Evolutionary conservation across 2,113 vertebrate genomes (phyloP), one percentile per base, ranked within the genome.

Genomic region (Suricata suricatta): DNA sequence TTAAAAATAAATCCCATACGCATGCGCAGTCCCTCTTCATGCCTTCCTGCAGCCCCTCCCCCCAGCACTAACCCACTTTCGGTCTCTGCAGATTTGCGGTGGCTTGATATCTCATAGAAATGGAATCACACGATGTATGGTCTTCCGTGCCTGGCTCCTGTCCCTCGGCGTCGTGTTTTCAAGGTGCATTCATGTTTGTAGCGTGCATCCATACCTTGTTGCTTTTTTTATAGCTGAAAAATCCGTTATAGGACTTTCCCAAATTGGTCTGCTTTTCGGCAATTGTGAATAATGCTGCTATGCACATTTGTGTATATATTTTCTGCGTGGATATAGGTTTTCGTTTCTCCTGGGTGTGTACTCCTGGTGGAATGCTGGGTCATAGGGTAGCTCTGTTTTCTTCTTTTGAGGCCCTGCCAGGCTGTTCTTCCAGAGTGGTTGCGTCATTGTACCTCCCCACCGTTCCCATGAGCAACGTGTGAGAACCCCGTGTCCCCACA

Each of bases 61-160:
- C 9, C 15, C 31, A 14, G 33, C 35, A 16, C 14, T 19, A 1
- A 54, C 15, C 74, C 35, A 3, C 29, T 57, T 90, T 79, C 47
- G 77, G 29, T 44, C 71, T 88, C 35, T 77, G n/a, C 16, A 38
- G n/a, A 15, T 60, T 64, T 47, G 54, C 47, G 21, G 66, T 9
- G 57, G 54, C 33, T 25, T 74, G 87, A 64, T 5, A 63, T 63
- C 35, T 68, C 33, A 0, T 7, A 14, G 12, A 74, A 63, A 9
- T 47, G 63, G 66, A 47, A 64, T 33, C 3, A 23, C 4, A 5
- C 29, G 3, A 4, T 1, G 1, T 5, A 15, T 11, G 23, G 68
- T 15, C 23, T 38, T 38, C 29, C 16, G 25, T 15, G 15, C 44
- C 57, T 54, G 80, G 29, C 12, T 69, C 52, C 72, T 29, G 21